Percentiles rank a stretch among this genome's conserved stretches.
phyloP scores from a whole-genome alignment of 2,113 vertebrate genomes.

The Lepisosteus oculatus region DNA sequence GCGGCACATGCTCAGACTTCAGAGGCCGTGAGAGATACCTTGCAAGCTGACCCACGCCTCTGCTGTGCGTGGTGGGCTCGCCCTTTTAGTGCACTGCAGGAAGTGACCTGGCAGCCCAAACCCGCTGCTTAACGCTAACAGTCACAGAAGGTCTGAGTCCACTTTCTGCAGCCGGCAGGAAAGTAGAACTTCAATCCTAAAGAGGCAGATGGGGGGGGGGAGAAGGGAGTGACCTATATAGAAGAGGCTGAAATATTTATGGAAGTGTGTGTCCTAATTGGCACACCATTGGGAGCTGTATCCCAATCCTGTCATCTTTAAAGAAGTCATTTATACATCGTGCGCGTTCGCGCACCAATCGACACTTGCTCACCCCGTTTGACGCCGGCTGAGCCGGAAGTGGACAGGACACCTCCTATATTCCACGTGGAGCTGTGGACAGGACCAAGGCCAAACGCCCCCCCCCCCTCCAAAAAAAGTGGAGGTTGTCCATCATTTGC shows the following conservation, averaged over 20 bases:
- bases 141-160: neutral
- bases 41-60: constrained; percentile 14
- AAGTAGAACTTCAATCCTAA: constrained; percentile 32
- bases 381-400: too few species aligned
- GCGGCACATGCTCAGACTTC: too few species aligned
- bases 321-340: neutral
- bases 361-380: too few species aligned
- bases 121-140: neutral
- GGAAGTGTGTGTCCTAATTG: constrained; percentile 70
- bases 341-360: too few species aligned
- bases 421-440: too few species aligned
- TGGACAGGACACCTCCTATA: too few species aligned
- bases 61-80: constrained; percentile 7
- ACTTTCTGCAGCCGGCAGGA: constrained; percentile 22
- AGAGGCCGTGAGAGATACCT: neutral
- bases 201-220: constrained; percentile 38
- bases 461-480: too few species aligned
- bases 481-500: too few species aligned
- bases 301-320: constrained; percentile 45
- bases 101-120: constrained; percentile 7
- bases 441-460: too few species aligned
- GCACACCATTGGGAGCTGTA: constrained; percentile 51
- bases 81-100: neutral
- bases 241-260: constrained; percentile 65
- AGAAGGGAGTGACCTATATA: constrained; percentile 65